Conservation (phyloP, 2,797 vertebrate species). For the Enteromius paludinosus region DNA sequence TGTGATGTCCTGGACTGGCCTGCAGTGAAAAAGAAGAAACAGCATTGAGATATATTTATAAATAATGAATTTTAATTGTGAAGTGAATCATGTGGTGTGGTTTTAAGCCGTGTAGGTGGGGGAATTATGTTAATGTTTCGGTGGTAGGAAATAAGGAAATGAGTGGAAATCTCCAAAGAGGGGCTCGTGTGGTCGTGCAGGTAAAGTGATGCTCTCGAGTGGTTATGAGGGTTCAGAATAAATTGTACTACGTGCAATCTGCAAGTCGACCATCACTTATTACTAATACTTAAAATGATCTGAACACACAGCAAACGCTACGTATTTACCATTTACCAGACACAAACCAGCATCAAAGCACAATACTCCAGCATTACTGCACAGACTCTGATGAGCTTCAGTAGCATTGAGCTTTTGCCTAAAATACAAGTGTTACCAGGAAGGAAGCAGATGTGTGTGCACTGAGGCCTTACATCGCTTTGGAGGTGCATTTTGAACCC, state of each 20-base stretch:
- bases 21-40: conserved; percentile 54
- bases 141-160: not conserved
- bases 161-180: too few relatives aligned
- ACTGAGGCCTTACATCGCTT: not conserved
- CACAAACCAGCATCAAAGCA: not conserved
- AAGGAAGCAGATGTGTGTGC: not conserved
- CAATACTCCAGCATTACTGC: too few relatives aligned
- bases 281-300: not conserved
- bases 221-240: not conserved
- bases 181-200: not conserved
- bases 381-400: not conserved
- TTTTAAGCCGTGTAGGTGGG: not conserved
- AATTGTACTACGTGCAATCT: not conserved
- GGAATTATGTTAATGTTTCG: not conserved
- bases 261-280: not conserved
- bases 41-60: not conserved
- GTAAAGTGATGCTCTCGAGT: not conserved
- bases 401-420: not conserved
- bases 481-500: conserved; percentile 29
- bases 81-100: not conserved
- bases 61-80: not conserved
- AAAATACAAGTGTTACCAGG: not conserved
- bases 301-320: not conserved
- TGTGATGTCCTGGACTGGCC: conserved; percentile 38
- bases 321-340: too few relatives aligned